Percentiles rank a stretch among this genome's conserved stretches.
These are phyloP conservation scores for Trachymyrmex cornetzi DNA, from an alignment of 1,140 invertebrate species.

Conservation along the genomic window DNA sequence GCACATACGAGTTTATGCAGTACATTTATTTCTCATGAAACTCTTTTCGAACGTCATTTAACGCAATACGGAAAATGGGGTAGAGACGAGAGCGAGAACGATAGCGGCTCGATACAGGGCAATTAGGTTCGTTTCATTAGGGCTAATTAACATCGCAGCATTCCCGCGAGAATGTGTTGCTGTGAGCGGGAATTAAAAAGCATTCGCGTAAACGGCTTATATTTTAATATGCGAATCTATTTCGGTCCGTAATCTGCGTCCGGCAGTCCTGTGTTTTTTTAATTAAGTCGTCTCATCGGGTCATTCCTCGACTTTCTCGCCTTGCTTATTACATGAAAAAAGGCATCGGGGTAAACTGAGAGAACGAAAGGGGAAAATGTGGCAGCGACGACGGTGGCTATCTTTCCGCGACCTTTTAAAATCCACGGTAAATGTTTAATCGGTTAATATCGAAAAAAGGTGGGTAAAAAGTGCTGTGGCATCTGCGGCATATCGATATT, in stretches of 20 bases:
- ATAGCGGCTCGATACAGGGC: conserved; percentile 23
- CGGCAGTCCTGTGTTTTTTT: conserved; percentile 37
- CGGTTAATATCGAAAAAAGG: conserved; percentile 57
- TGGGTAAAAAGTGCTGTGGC: conserved; percentile 27
- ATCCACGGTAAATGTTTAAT: conserved; percentile 64
- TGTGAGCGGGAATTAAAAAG: conserved; percentile 39
- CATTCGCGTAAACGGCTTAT: conserved; percentile 45
- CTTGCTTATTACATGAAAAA: conserved; percentile 51
- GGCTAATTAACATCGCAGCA: conserved; percentile 29
- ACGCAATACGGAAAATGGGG: neutral
- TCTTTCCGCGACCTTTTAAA: conserved; percentile 52
- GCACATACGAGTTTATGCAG: neutral
- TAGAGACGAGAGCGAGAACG: neutral
- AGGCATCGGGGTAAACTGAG: neutral
- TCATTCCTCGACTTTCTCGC: conserved; percentile 36
- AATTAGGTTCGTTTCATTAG: conserved; percentile 46
- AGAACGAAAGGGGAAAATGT: conserved; percentile 34
- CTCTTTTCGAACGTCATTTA: neutral
- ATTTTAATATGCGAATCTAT: conserved; percentile 52
- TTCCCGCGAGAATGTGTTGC: conserved; percentile 2
- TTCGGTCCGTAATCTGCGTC: conserved; percentile 35
- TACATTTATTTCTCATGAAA: neutral
- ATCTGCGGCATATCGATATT: conserved; percentile 51
- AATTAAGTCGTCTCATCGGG: conserved; percentile 55
- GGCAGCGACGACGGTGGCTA: neutral